Base-by-base conservation (phyloP, 2,888 invertebrate genomes). In the Melanostoma mellinum region DNA sequence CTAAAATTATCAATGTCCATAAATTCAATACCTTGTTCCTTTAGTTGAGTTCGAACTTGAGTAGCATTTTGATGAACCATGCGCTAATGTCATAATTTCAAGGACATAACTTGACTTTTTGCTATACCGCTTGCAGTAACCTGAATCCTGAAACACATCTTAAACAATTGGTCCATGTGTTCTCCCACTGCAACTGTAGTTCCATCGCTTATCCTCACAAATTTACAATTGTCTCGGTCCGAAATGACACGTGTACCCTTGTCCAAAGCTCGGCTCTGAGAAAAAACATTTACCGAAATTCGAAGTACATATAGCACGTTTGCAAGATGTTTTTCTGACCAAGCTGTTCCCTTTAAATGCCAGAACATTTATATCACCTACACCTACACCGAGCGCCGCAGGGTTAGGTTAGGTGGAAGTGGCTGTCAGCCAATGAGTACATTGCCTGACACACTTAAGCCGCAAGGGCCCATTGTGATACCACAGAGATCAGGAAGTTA, bases 321-420 rank as follows among this genome's bases (percentile, higher is more conserved):
- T 35, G 55, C 32, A 35, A 55, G 35, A 55, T 55, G 9, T 55
- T 55, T 32, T 3, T 20, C 1, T 20, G 20, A 0, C 20, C 20
- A 20, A 20, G 20, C 20, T 20, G 20, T 20, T 55, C n/a, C 35
- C 10, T 1, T 33, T n/a, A 33, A 55, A 42, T 42, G 42, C 42
- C 30, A 82, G 42, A 58, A 85, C 56, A 58, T 85, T 50, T 8
- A 82, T 79, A 8, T 63, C 56, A 35, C 82, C 67, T 5, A n/a
- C n/a, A n/a, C n/a, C n/a, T n/a, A n/a, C 33, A 42, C 67, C 67
- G 42, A 42, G 35, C 3, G 75, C 75, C 2, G 4, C 6, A n/a
- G 67, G n/a, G n/a, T n/a, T n/a, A n/a, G n/a, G n/a, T n/a, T n/a
- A n/a, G n/a, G n/a, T n/a, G n/a, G n/a, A n/a, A n/a, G n/a, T n/a